phyloP scores from a whole-genome alignment of 2,113 vertebrate species.

The Callopanchax toddi region DNA sequence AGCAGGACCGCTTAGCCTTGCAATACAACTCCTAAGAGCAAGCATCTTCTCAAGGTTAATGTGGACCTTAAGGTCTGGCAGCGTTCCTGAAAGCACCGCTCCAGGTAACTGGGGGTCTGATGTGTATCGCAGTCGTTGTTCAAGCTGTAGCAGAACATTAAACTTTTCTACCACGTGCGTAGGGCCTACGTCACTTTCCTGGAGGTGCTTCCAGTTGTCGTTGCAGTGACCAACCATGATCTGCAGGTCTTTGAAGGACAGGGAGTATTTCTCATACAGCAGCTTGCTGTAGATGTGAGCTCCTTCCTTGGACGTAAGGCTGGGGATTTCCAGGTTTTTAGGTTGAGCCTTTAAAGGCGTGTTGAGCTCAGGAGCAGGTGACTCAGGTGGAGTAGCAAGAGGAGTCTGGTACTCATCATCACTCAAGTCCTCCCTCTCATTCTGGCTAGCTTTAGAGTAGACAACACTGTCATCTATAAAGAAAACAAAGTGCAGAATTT shows the following conservation, averaged over 20 bases:
- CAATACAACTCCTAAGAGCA: constrained; percentile 89
- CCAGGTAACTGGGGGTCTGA: constrained; percentile 95
- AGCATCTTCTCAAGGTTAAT: constrained; percentile 96
- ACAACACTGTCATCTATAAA: constrained; percentile 79
- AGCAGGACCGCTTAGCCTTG: constrained; percentile 79
- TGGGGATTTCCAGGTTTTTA: constrained; percentile 63
- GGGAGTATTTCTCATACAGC: constrained; percentile 92
- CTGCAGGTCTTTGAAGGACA: constrained; percentile 96
- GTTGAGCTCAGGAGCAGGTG: constrained; percentile 84
- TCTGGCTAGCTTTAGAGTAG: constrained; percentile 69
- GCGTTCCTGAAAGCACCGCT: constrained; percentile 89
- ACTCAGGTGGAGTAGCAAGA: constrained; percentile 90
- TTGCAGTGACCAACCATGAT: constrained; percentile 96
- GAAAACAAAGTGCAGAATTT: neutral
- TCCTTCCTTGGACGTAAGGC: constrained; percentile 74
- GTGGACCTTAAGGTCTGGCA: constrained; percentile 96
- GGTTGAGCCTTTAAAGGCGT: constrained; percentile 61
- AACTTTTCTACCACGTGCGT: constrained; percentile 98
- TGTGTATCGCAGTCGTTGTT: constrained; percentile 93
- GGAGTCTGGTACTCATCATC: constrained; percentile 98
- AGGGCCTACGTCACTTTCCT: constrained; percentile 93
- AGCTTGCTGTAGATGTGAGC: constrained; percentile 82
- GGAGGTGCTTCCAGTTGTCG: constrained; percentile 98
- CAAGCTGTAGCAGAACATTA: constrained; percentile 92
- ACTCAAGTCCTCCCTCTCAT: constrained; percentile 87